phyloP scores from a whole-genome alignment of 1,140 invertebrate species.

The Hypothenemus hampei region DNA sequence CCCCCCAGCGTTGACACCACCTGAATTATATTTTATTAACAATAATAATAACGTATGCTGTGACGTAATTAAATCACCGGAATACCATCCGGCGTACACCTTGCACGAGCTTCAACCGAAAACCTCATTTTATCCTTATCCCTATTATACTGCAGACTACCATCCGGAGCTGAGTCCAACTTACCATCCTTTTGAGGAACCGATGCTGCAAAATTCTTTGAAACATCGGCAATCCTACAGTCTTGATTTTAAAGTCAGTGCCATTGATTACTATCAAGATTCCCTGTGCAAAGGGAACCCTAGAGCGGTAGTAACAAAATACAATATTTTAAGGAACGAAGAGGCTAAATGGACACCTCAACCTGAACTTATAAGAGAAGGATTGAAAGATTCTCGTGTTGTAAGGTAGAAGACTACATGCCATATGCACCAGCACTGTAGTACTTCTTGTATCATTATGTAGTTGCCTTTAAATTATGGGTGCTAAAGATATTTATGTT shows the following conservation, averaged over 20 bases:
- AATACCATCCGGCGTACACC: slow-evolving; percentile 32
- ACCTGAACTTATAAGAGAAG: slow-evolving; percentile 44
- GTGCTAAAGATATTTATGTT: neutral
- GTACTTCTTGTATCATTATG: neutral
- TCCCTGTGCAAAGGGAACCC: slow-evolving; percentile 54
- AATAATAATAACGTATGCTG: slow-evolving; percentile 37
- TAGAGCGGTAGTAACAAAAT: slow-evolving; percentile 57
- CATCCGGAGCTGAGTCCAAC: slow-evolving; percentile 20
- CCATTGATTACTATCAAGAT: slow-evolving; percentile 52
- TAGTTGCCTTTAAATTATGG: slow-evolving; percentile 18
- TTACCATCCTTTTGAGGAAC: slow-evolving; percentile 29
- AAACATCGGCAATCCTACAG: slow-evolving; percentile 46
- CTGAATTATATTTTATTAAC: slow-evolving; percentile 30
- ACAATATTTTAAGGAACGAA: slow-evolving; percentile 57
- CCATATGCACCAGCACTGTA: neutral
- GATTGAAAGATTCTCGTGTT: slow-evolving; percentile 33
- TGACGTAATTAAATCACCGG: slow-evolving; percentile 30
- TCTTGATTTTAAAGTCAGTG: slow-evolving; percentile 51
- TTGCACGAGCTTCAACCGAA: slow-evolving; percentile 40
- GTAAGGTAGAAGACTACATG: slow-evolving; percentile 28
- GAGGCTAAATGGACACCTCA: slow-evolving; percentile 60
- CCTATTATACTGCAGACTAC: slow-evolving; percentile 20
- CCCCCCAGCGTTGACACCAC: slow-evolving; percentile 32
- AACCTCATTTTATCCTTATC: slow-evolving; percentile 35
- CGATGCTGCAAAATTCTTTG: slow-evolving; percentile 17